Evolutionary conservation across 2,113 vertebrate genomes (phyloP).

Genomic region (Probosciger aterrimus): DNA sequence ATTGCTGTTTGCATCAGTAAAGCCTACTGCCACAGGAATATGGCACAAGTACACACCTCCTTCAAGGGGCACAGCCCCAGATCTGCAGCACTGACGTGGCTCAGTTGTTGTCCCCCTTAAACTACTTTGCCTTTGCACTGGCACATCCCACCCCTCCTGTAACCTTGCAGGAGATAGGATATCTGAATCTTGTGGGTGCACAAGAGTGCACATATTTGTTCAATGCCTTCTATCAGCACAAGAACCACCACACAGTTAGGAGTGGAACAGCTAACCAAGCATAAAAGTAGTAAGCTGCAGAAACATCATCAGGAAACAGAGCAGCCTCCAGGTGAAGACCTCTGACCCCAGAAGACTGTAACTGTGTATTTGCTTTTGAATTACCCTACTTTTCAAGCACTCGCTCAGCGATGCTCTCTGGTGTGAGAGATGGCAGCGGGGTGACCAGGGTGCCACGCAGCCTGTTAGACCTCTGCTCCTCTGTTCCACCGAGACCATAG

Average conservation of each 20-base stretch:
- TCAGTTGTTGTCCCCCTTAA: neutral
- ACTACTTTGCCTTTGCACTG: neutral
- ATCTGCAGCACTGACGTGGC: accelerated
- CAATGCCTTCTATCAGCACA: neutral
- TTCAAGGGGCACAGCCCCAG: neutral
- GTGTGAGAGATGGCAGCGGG: neutral
- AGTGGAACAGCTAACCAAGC: neutral
- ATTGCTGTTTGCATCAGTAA: neutral
- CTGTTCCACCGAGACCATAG: neutral
- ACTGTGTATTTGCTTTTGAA: neutral
- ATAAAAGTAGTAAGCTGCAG: neutral
- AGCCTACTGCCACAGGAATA: neutral
- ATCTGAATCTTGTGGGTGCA: no score
- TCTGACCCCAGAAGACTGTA: neutral
- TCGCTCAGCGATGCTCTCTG: accelerated
- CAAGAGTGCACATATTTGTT: accelerated
- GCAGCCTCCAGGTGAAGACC: neutral
- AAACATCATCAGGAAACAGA: neutral
- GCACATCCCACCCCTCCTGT: neutral
- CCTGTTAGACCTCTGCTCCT: neutral
- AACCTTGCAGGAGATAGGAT: neutral
- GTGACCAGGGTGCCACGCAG: neutral
- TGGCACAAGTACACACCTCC: accelerated
- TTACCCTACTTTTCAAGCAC: neutral
- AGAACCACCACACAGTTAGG: neutral